Conservation (phyloP, 2,797 vertebrate species). For the Anomalospiza imberbis region DNA sequence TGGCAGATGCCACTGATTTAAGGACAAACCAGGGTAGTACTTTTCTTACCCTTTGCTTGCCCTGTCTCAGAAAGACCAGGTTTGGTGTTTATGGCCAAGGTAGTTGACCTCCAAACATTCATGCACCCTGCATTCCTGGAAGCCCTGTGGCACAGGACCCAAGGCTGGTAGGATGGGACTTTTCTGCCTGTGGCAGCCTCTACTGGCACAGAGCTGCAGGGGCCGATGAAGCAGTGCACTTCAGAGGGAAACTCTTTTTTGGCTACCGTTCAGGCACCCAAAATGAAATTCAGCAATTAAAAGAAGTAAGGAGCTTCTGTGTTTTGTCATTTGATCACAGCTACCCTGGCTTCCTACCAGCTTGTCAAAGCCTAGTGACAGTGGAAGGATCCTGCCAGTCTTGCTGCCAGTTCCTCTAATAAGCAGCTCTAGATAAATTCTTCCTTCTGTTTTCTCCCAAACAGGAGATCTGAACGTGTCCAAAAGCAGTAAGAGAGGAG, state of each 20-base stretch:
- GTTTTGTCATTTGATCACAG: conserved; percentile 10
- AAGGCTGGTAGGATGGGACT: neutral
- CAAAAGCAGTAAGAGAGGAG: neutral
- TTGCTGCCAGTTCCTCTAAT: neutral
- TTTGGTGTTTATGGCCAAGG: neutral
- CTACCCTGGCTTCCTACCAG: neutral
- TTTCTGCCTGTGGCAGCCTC: neutral
- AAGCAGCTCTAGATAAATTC: neutral
- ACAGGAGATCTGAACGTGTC: neutral
- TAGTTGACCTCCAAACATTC: neutral
- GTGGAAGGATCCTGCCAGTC: neutral
- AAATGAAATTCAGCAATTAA: neutral
- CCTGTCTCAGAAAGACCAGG: neutral
- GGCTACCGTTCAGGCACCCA: neutral
- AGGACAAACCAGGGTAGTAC: neutral
- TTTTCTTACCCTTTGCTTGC: neutral
- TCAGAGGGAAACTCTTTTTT: neutral
- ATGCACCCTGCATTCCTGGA: neutral
- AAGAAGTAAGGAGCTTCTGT: neutral
- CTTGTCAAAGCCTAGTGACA: conserved; percentile 20
- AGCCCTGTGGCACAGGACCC: neutral
- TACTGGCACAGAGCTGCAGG: neutral
- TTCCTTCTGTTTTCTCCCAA: neutral
- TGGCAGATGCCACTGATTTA: neutral
- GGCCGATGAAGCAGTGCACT: neutral